Evolutionary conservation across 2,888 invertebrate genomes (phyloP).

Genomic region (Tenthredo distinguenda): DNA sequence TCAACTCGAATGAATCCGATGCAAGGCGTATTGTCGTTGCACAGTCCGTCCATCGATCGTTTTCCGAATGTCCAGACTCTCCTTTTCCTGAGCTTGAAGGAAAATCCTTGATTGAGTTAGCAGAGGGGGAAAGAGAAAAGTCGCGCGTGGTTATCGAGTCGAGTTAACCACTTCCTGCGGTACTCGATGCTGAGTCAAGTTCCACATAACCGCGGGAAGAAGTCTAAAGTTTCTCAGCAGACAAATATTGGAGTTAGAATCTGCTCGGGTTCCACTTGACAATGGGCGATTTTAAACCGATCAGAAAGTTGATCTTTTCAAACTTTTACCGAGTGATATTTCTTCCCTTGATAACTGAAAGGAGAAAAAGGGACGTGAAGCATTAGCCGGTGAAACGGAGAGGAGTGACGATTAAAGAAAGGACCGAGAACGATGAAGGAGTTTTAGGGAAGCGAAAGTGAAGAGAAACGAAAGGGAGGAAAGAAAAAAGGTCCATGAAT

Average conservation of each 20-base stretch:
- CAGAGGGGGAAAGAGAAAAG: slow-evolving; percentile 5
- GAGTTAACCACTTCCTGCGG: neutral
- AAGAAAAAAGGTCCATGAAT: neutral
- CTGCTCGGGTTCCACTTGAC: neutral
- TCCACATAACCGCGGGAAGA: neutral
- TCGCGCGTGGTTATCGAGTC: slow-evolving; percentile 3
- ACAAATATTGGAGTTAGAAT: neutral
- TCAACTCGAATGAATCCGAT: neutral
- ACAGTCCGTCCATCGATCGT: neutral
- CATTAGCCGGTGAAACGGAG: neutral
- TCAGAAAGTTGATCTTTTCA: neutral
- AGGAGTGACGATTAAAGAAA: neutral
- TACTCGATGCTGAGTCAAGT: neutral
- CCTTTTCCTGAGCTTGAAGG: slow-evolving; percentile 9
- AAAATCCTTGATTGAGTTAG: slow-evolving; percentile 16
- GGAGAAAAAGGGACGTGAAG: neutral
- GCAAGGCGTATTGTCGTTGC: slow-evolving; percentile 8
- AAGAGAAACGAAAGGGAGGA: neutral
- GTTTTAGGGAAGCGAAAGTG: neutral
- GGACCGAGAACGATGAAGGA: neutral
- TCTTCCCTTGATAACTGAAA: neutral
- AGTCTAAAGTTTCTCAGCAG: neutral
- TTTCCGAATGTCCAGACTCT: neutral
- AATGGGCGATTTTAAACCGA: slow-evolving; percentile 16
- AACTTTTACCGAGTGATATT: slow-evolving; percentile 9